Conservation (phyloP, 2,797 vertebrate genomes). For the Vultur gryphus region DNA sequence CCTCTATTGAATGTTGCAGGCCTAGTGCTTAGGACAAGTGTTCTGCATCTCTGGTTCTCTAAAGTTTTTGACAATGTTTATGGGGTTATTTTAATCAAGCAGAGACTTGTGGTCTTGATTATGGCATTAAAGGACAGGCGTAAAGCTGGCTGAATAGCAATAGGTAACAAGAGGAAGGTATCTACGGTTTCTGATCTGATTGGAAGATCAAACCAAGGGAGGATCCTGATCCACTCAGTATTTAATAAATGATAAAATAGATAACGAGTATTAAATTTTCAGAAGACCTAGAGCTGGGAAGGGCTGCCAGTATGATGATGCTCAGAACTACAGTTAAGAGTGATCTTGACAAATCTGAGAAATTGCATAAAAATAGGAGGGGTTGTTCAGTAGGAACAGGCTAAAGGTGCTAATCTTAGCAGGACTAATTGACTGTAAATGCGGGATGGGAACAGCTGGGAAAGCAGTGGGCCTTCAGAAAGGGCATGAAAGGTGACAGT, state of each 20-base stretch:
- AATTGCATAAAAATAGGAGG: not conserved
- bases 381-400: not conserved
- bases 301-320: not conserved
- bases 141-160: not conserved
- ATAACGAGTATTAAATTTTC: not conserved
- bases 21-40: not conserved
- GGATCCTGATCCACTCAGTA: not conserved
- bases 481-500: not conserved
- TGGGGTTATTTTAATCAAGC: not conserved
- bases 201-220: not conserved
- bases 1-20: not conserved
- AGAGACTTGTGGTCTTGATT: not conserved
- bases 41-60: not conserved
- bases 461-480: not conserved
- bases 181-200: not conserved
- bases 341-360: not conserved
- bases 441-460: not conserved
- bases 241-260: not conserved
- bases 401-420: not conserved
- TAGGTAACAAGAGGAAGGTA: not conserved
- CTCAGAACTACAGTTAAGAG: not conserved
- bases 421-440: not conserved
- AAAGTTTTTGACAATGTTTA: not conserved
- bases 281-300: not conserved
- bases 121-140: not conserved